Evolutionary conservation across 2,113 vertebrate species (phyloP).

Genomic region (Osmerus eperlanus): DNA sequence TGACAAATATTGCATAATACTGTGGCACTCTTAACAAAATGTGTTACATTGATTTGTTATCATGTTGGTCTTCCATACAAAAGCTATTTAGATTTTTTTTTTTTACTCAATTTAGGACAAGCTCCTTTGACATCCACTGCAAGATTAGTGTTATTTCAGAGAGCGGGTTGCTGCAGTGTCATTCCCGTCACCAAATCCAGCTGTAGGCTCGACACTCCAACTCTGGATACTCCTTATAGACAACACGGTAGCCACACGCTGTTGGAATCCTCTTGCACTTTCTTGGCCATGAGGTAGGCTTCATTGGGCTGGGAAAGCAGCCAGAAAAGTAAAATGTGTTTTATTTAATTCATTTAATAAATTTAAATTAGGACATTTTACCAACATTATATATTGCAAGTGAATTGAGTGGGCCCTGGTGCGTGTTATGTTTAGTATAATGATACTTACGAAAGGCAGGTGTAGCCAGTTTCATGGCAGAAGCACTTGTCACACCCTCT

Average conservation of each 20-base stretch:
- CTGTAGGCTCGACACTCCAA: conserved; percentile 34
- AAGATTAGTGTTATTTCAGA: not conserved
- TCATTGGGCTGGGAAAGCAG: conserved; percentile 29
- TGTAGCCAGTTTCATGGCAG: conserved; percentile 35
- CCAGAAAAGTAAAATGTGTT: too few relatives aligned
- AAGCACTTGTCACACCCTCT: conserved; percentile 46
- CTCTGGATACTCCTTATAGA: conserved; percentile 26
- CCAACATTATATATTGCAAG: too few relatives aligned
- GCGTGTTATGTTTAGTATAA: not conserved
- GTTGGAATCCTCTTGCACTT: conserved; percentile 23
- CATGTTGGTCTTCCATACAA: too few relatives aligned
- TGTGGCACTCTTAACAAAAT: too few relatives aligned
- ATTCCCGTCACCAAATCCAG: conserved; percentile 29
- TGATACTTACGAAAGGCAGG: conserved; percentile 39
- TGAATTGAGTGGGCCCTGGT: too few relatives aligned
- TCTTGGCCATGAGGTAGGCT: conserved; percentile 42
- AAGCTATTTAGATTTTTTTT: too few relatives aligned
- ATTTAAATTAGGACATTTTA: too few relatives aligned
- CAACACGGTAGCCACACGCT: conserved; percentile 35
- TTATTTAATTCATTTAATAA: too few relatives aligned
- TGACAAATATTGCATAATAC: too few relatives aligned
- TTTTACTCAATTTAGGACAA: not conserved
- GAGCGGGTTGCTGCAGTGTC: not conserved
- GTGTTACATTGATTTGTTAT: too few relatives aligned
- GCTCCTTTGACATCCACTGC: not conserved